Evolutionary conservation across 1,140 invertebrate genomes (phyloP).

Genomic region (Asobara japonica): DNA sequence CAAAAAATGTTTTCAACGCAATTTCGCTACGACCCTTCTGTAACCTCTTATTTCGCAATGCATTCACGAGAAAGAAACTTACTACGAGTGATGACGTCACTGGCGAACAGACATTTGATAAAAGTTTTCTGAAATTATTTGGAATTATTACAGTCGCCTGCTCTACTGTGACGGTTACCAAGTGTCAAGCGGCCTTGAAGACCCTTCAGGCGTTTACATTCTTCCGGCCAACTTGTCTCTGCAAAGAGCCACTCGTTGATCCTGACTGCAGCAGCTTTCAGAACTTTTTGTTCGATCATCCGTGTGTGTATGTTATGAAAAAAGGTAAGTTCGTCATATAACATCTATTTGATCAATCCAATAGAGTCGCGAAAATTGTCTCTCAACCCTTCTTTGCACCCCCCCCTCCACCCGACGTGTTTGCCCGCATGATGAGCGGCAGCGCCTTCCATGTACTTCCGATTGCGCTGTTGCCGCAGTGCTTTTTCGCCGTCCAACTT

Average conservation of each 20-base stretch:
- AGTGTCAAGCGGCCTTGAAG: constrained; percentile 87
- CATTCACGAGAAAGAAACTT: too few relatives aligned
- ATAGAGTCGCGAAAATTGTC: too few relatives aligned
- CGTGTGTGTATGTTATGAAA: constrained; percentile 86
- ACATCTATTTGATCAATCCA: neutral
- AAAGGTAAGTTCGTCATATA: constrained; percentile 76
- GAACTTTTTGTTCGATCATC: constrained; percentile 92
- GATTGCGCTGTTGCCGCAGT: neutral
- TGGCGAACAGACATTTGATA: too few relatives aligned
- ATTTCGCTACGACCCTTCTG: too few relatives aligned
- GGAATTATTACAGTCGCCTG: constrained; percentile 87
- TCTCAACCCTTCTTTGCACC: too few relatives aligned
- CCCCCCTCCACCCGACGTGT: neutral
- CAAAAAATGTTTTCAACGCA: too few relatives aligned
- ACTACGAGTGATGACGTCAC: too few relatives aligned
- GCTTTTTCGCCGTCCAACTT: neutral
- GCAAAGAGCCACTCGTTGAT: constrained; percentile 86
- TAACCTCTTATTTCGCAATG: too few relatives aligned
- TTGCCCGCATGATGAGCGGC: neutral
- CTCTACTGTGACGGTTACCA: constrained; percentile 89
- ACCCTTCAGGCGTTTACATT: constrained; percentile 90
- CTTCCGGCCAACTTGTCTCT: constrained; percentile 91
- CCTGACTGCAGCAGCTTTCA: constrained; percentile 91
- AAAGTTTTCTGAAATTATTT: too few relatives aligned
- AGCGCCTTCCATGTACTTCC: neutral